Evolutionary conservation across 53 echinoderm and acorn worm genomes (phyloP).

Genomic region (Henricia sp.): DNA sequence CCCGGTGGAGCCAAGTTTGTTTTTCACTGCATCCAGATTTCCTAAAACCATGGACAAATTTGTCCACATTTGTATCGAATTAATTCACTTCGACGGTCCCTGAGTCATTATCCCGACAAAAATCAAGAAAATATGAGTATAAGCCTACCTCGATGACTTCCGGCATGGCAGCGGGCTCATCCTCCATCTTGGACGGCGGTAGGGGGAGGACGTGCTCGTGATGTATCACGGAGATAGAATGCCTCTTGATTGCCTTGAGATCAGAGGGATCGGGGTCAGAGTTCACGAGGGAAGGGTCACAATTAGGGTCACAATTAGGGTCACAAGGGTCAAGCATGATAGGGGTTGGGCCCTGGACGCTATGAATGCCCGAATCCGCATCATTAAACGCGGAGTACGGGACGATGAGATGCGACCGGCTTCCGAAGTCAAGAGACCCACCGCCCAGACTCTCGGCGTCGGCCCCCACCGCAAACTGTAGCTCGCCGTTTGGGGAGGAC

Average conservation of each 20-base stretch:
- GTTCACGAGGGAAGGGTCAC: conserved; percentile 65
- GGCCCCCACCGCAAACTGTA: neutral
- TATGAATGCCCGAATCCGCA: conserved; percentile 95
- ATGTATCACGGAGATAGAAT: conserved; percentile 48
- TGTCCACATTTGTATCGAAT: too few relatives aligned
- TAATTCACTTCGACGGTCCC: too few relatives aligned
- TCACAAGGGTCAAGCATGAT: conserved; percentile 68
- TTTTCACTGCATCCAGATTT: too few relatives aligned
- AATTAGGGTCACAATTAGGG: conserved; percentile 46
- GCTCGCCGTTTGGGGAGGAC: neutral
- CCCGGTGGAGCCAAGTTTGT: too few relatives aligned
- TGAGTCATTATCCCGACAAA: too few relatives aligned
- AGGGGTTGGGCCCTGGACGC: conserved; percentile 92
- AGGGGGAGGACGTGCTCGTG: conserved; percentile 20
- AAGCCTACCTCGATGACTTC: conserved; percentile 22
- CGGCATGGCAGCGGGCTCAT: neutral
- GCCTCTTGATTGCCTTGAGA: conserved; percentile 72
- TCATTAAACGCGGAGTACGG: conserved; percentile 66
- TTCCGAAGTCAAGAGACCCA: conserved; percentile 77
- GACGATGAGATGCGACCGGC: conserved; percentile 72
- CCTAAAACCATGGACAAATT: too few relatives aligned
- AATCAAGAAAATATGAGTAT: too few relatives aligned
- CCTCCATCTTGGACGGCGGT: neutral
- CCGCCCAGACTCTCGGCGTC: conserved; percentile 85
- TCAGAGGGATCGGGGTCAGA: conserved; percentile 56